Evolutionary conservation across 2,888 invertebrate genomes (phyloP), one percentile per base, ranked within the genome.

Genomic region (Drosophila rubida): DNA sequence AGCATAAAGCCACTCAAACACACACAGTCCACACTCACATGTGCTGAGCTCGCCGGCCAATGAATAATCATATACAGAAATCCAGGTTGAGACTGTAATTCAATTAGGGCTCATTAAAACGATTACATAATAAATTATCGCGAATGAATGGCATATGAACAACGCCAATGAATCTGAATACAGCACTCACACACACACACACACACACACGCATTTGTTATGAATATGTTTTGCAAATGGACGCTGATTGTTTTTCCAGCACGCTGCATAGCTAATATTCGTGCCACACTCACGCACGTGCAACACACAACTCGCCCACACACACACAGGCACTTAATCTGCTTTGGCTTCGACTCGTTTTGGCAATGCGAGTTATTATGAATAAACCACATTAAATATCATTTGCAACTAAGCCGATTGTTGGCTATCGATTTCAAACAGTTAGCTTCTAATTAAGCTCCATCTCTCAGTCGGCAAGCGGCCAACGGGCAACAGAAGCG

Each of bases 91-190:
- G 53, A 42, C 44, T 68, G 66, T 77, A 66, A 83, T 88, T 87
- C 51, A 86, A 83, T 88, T 80, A 77, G 61, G 64, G 85, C 77
- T 88, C 61, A 82, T 82, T 82, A 80, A 87, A 87, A 66, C 84
- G 84, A 83, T 87, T 73, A 77, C 78, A 87, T 65, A 84, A 77
- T 88, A 73, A 88, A 77, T 88, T 69, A 83, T 86, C 58, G 57
- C 37, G 55, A 49, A 65, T 63, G 65, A 76, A 62, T 64, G 77
- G 39, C 39, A 42, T 57, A 39, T 19, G 59, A 59, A 57, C 49
- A 27, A 41, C 14, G 66, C 16, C 48, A 30, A 41, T 53, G 32
- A 50, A 55, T 57, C 45, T 37, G 30, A 32, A 13, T 23, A 22
- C 13, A 35, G 25, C 13, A 37, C 8, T 37, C 35, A 37, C 7